Evolutionary conservation across 2,113 vertebrate genomes (phyloP).

Genomic region (Apteryx mantelli): DNA sequence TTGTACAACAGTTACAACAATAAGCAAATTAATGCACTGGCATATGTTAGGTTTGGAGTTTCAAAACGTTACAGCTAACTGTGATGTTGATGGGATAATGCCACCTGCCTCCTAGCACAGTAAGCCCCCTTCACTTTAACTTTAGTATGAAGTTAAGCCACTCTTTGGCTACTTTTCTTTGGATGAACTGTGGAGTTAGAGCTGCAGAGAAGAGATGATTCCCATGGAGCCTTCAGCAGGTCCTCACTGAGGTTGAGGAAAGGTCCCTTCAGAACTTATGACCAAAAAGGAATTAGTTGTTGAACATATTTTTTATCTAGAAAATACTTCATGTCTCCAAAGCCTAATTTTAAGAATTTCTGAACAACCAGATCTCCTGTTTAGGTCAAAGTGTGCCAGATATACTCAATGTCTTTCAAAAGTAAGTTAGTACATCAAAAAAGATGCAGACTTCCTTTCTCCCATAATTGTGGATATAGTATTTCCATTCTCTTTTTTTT

Average conservation of each 20-base stretch:
- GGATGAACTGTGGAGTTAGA: background rate
- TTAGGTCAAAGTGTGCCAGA: background rate
- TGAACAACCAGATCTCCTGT: background rate
- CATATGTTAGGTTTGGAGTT: background rate
- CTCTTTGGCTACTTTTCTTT: background rate
- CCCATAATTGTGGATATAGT: background rate
- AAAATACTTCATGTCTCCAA: background rate
- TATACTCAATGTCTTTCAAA: background rate
- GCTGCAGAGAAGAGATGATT: background rate
- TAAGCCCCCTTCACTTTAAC: background rate
- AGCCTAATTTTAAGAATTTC: background rate
- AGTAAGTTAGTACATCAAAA: background rate
- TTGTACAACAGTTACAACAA: background rate
- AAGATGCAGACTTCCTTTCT: background rate
- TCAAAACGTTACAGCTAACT: background rate
- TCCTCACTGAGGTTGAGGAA: background rate
- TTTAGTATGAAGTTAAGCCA: background rate
- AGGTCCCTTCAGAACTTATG: background rate
- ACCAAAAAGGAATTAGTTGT: background rate
- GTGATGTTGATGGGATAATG: background rate
- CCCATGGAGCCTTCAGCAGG: accelerated
- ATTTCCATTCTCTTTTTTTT: slow-evolving; percentile 4
- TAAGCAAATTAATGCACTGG: background rate
- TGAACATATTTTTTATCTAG: background rate
- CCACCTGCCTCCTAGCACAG: background rate